phyloP scores from a whole-genome alignment of 1,140 invertebrate genomes.

The Anastrepha obliqua region DNA sequence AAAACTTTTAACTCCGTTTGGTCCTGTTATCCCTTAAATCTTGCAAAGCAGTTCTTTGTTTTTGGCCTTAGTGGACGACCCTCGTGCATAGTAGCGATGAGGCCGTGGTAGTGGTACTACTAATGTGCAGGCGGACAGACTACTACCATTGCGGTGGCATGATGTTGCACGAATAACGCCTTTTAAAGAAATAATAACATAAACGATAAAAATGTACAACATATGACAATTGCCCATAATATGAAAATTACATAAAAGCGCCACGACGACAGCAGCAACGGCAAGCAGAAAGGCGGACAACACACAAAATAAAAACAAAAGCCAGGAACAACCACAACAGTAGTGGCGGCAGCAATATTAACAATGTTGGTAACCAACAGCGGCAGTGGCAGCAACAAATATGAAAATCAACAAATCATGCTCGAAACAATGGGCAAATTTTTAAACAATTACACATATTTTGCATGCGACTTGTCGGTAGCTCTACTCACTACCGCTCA shows the following conservation, averaged over 20 bases:
- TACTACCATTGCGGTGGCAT: not conserved
- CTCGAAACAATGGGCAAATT: constrained; percentile 72
- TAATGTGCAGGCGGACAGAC: not conserved
- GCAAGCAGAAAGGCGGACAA: constrained; percentile 37
- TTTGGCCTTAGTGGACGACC: not conserved
- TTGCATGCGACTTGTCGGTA: constrained; percentile 59
- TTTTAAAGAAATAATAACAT: constrained; percentile 51
- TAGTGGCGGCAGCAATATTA: not conserved
- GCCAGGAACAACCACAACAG: not conserved
- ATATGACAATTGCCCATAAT: constrained; percentile 56
- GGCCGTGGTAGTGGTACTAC: not conserved
- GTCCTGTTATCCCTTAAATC: no score
- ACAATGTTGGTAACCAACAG: not conserved
- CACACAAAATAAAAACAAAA: not conserved
- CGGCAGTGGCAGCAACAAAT: constrained; percentile 30
- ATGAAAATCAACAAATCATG: constrained; percentile 70
- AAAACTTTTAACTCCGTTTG: no score
- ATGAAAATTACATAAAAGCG: constrained; percentile 54
- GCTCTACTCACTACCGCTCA: no score
- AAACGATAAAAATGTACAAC: constrained; percentile 56
- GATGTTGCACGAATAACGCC: constrained; percentile 32
- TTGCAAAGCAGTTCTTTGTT: no score
- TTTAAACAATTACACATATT: constrained; percentile 74
- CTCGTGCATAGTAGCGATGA: not conserved
- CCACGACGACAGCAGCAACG: constrained; percentile 20